Conservation (phyloP, 2,888 invertebrate species). For the Dynastes hyllus region DNA sequence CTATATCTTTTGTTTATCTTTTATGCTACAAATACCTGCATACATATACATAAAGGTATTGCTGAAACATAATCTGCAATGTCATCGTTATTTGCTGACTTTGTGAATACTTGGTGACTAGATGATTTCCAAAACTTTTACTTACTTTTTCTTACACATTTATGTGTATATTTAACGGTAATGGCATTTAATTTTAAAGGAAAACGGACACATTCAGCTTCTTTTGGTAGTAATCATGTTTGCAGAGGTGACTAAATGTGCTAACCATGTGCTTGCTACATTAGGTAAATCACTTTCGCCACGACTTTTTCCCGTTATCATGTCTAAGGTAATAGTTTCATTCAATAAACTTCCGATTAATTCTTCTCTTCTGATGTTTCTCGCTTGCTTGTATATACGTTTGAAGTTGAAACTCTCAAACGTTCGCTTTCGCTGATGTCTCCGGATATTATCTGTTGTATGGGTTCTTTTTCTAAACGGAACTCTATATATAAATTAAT, state of each 20-base stretch:
- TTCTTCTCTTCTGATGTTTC: not conserved
- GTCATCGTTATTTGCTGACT: too few species aligned
- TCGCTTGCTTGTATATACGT: not conserved
- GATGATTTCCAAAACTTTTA: too few species aligned
- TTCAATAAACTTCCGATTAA: not conserved
- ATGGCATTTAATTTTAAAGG: not conserved
- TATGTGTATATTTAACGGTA: too few species aligned
- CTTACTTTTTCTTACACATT: too few species aligned
- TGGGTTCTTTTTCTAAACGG: constrained; percentile 29
- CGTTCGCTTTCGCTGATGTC: constrained; percentile 21
- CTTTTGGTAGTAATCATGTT: constrained; percentile 5
- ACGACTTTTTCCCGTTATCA: not conserved
- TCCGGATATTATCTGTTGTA: not conserved
- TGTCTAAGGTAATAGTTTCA: not conserved
- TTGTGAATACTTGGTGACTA: too few species aligned
- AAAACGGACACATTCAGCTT: not conserved
- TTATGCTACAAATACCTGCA: too few species aligned
- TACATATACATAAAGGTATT: too few species aligned
- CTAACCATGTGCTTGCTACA: not conserved
- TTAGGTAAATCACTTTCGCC: constrained; percentile 9
- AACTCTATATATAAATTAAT: constrained; percentile 47
- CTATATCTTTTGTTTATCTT: too few species aligned
- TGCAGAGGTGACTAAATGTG: constrained; percentile 1
- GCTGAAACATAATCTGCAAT: too few species aligned
- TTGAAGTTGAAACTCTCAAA: not conserved